Conservation (phyloP, 2,113 vertebrate species). For the Semnornis frantzii region DNA sequence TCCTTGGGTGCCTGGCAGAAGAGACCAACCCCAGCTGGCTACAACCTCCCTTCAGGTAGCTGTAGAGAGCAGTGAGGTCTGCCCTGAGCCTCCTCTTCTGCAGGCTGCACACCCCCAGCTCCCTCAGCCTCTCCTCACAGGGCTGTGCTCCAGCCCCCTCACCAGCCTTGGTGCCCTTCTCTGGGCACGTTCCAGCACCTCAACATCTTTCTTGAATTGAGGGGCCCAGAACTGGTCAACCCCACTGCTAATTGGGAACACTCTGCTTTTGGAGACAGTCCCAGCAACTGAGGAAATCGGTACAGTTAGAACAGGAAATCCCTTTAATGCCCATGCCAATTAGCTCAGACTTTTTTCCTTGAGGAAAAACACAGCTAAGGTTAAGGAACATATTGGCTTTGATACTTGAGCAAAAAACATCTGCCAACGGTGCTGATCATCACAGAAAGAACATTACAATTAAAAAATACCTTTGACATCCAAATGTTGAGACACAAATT, state of each 20-base stretch:
- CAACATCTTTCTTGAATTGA: too few species aligned
- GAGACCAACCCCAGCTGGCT: too few species aligned
- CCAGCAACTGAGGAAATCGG: constrained; percentile 20
- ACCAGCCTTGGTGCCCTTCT: too few species aligned
- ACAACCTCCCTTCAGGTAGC: too few species aligned
- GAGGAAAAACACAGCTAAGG: constrained; percentile 18
- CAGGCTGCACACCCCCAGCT: too few species aligned
- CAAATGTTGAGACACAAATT: not conserved
- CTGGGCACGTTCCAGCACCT: too few species aligned
- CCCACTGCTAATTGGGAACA: not conserved
- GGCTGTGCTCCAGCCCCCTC: too few species aligned
- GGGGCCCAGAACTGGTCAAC: too few species aligned
- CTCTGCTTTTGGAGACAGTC: constrained; percentile 1
- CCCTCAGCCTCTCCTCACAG: too few species aligned
- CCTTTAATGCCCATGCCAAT: constrained; percentile 22
- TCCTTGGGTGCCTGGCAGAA: too few species aligned
- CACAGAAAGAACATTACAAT: constrained; percentile 4
- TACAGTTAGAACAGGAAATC: constrained; percentile 46
- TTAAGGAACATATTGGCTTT: constrained; percentile 39
- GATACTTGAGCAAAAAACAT: constrained; percentile 47
- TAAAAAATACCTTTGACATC: constrained; percentile 32
- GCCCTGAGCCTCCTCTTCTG: too few species aligned
- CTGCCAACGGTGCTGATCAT: constrained; percentile 22
- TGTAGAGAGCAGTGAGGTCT: too few species aligned
- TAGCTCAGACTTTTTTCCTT: constrained; percentile 41